A percentile compares a stretch with the other conserved stretches of the same genome.
These are phyloP conservation scores for Scolopax rusticola DNA, from an alignment of 2,797 vertebrate species.

Conservation along the genomic window DNA sequence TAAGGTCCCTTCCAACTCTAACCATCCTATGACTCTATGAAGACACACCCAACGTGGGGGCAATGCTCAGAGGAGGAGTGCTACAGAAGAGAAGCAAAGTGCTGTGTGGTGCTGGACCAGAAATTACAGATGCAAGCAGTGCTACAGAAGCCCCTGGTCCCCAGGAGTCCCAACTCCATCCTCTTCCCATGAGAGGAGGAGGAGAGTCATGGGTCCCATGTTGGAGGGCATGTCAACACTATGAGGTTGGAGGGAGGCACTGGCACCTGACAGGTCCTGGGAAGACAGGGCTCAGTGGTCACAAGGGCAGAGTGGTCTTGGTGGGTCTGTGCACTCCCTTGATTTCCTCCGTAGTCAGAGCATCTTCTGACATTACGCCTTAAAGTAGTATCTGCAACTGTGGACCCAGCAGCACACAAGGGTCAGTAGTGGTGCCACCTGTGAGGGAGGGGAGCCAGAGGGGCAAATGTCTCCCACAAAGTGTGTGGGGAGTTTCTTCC, in stretches of 20 bases:
- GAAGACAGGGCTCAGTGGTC: not conserved
- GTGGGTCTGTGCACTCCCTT: not conserved
- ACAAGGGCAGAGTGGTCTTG: not conserved
- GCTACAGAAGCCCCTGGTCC: not conserved
- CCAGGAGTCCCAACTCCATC: not conserved
- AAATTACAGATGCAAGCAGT: not conserved
- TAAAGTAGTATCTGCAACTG: not conserved
- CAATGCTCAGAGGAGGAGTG: not conserved
- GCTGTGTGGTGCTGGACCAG: not conserved
- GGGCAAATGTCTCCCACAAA: not conserved
- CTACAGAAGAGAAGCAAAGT: not conserved
- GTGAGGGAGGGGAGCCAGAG: not conserved
- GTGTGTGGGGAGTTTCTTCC: conserved; percentile 39
- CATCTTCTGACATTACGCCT: not conserved
- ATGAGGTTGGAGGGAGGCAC: not conserved
- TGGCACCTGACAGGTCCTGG: not conserved
- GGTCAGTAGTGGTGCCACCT: not conserved
- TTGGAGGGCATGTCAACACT: not conserved
- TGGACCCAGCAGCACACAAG: not conserved
- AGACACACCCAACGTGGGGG: not conserved
- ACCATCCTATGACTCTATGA: no score
- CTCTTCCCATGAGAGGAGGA: not conserved
- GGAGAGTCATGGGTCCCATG: not conserved
- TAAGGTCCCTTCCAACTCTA: no score
- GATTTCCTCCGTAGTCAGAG: not conserved